phyloP scores from a whole-genome alignment of 2,888 invertebrate genomes.

The Helobdella robusta region DNA sequence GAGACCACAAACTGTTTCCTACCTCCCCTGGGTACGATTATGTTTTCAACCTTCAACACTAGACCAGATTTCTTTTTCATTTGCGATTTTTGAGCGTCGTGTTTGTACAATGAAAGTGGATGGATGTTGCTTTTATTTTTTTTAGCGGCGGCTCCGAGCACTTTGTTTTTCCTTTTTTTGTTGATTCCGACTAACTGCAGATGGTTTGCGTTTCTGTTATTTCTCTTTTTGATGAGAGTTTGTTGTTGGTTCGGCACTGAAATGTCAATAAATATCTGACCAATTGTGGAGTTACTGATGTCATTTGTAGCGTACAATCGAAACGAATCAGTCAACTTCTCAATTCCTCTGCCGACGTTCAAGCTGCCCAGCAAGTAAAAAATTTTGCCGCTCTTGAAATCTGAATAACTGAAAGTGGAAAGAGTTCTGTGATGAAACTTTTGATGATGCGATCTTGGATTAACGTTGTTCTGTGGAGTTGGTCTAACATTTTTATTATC shows the following conservation, averaged over 20 bases:
- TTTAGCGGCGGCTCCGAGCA: background rate
- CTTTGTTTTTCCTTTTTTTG: background rate
- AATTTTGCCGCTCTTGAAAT: conserved; percentile 12
- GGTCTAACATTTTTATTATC: too few species aligned
- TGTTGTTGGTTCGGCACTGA: background rate
- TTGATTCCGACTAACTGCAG: conserved; percentile 1
- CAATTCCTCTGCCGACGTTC: background rate
- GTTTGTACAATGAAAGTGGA: too few species aligned
- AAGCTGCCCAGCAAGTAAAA: conserved; percentile 13
- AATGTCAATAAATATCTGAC: conserved; percentile 13
- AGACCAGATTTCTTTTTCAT: too few species aligned
- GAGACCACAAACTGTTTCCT: conserved; percentile 3
- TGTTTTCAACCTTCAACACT: conserved; percentile 11
- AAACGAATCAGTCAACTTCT: conserved; percentile 9
- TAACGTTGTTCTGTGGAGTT: too few species aligned
- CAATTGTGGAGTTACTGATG: background rate
- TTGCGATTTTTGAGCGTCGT: too few species aligned
- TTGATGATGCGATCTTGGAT: too few species aligned
- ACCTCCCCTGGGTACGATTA: conserved; percentile 9
- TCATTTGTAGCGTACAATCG: conserved; percentile 15
- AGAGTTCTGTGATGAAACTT: conserved; percentile 1
- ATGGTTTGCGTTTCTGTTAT: conserved; percentile 10
- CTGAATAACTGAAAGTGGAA: conserved; percentile 4
- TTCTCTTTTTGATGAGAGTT: conserved; percentile 9
- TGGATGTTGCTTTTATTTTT: background rate